Evolutionary conservation across 1,140 invertebrate genomes (phyloP).

Genomic region (Drosophila nebulosa): DNA sequence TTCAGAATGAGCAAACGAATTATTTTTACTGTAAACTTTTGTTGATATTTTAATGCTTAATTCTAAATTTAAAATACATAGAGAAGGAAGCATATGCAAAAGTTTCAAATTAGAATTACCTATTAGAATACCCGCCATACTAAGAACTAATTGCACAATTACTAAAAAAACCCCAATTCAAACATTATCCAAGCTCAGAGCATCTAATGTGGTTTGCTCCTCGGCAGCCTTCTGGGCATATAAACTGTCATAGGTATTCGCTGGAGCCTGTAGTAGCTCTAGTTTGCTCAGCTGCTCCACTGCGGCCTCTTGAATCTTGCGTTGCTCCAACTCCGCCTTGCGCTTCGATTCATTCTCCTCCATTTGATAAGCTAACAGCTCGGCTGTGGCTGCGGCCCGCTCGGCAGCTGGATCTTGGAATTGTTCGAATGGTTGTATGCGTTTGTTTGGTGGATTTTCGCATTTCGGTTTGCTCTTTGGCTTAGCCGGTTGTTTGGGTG

Average conservation of each 20-base stretch:
- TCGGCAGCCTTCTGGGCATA: constrained; percentile 57
- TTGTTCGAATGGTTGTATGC: constrained; percentile 53
- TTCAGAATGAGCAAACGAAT: too few relatives aligned
- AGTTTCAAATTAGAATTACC: background rate
- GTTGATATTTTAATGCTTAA: too few relatives aligned
- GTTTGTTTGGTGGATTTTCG: constrained; percentile 44
- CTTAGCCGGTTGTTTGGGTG: constrained; percentile 30
- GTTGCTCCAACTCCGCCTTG: constrained; percentile 62
- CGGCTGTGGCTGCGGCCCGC: constrained; percentile 60
- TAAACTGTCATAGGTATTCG: constrained; percentile 52
- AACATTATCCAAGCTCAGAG: constrained; percentile 59
- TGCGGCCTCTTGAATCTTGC: constrained; percentile 69
- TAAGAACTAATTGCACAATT: background rate
- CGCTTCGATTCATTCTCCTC: constrained; percentile 69
- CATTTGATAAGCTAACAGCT: constrained; percentile 58
- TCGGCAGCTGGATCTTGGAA: constrained; percentile 64
- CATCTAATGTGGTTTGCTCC: constrained; percentile 40
- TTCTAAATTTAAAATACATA: background rate
- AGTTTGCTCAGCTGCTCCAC: constrained; percentile 66
- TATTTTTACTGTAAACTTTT: too few relatives aligned
- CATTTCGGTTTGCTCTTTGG: constrained; percentile 48
- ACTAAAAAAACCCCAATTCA: constrained; percentile 13
- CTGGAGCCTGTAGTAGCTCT: constrained; percentile 38
- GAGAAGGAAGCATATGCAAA: background rate
- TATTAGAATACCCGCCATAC: background rate